Base-by-base conservation (phyloP, 2,113 vertebrate genomes). In the Pipa parva region DNA sequence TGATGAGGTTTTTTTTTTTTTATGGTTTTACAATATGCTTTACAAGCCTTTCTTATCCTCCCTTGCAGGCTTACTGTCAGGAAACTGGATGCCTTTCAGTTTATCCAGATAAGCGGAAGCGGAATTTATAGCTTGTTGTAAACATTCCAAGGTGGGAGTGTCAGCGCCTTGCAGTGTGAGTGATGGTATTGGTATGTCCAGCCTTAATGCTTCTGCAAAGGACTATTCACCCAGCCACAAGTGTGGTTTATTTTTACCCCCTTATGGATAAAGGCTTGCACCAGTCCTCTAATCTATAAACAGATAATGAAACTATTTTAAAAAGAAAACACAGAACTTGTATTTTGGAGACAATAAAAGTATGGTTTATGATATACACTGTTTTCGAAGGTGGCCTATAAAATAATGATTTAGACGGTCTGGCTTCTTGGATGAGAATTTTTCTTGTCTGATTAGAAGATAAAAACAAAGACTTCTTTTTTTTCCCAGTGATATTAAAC, bases 71-170 rank as follows among this genome's bases (percentile, higher is more conserved):
- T 58, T 36, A 31, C 51, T 70, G 60, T 57, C 61, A 48, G 61
- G 49, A 49, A 70, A 61, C 48, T 60, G 39, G 56, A 61, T 70
- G 57, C 60, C 36, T 70, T 52, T 26, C 31, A 27, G 48, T 61
- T 70, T 70, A 70, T 54, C 66, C 66, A 61, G 58, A 70, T 70
- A 70, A 70, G 66, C 13, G 27, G 51, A 17, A 45, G 21, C 18
- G 2, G 60, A 70, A 70, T 70, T 70, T 70, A 70, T 70, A 31
- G 58, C 58, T 54, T 70, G 66, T 61, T 33, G 66, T 70, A 70
- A 70, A 70, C 48, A 61, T 70, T 70, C 58, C 66, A 54, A 12
- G 58, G 66, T 61, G 66, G 66, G 66, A 54, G 57, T 54, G 58
- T 70, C 57, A 61, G 58, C 20, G 4, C 33, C 18, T 12, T 22